These are phyloP conservation scores for Ethmia dodecea DNA, from an alignment of 2,888 invertebrate species.

Conservation along the genomic window DNA sequence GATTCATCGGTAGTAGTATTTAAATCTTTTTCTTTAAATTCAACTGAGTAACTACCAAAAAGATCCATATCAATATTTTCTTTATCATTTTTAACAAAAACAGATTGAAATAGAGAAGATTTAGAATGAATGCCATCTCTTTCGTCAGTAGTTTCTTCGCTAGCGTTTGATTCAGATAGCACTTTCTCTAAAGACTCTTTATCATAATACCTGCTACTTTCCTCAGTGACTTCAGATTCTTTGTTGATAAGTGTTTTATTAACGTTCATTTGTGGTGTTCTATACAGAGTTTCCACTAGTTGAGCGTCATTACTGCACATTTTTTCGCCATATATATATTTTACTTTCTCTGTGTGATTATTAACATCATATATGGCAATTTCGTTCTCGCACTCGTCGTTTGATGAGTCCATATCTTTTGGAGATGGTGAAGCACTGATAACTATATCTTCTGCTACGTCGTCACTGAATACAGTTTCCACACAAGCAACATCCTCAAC, in stretches of 20 bases:
- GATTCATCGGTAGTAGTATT: conserved; percentile 19
- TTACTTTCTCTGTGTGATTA: conserved; percentile 26
- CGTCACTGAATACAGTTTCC: conserved; percentile 66
- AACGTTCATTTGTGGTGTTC: conserved; percentile 58
- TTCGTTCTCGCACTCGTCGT: conserved; percentile 25
- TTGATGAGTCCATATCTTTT: conserved; percentile 28
- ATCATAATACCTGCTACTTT: conserved; percentile 29
- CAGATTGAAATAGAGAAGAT: conserved; percentile 17
- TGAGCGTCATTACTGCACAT: conserved; percentile 47
- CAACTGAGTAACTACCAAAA: conserved; percentile 10
- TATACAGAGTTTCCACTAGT: conserved; percentile 52
- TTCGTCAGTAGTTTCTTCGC: conserved; percentile 24
- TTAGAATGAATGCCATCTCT: not conserved
- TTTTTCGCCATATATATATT: conserved; percentile 49
- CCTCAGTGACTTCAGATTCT: conserved; percentile 24
- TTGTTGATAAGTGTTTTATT: conserved; percentile 41
- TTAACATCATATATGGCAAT: conserved; percentile 19
- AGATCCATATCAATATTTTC: conserved; percentile 29
- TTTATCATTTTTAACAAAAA: conserved; percentile 27
- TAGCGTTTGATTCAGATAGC: conserved; percentile 35
- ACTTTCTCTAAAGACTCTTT: conserved; percentile 39
- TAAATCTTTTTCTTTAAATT: conserved; percentile 12
- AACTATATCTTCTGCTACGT: conserved; percentile 54
- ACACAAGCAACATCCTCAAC: conserved; percentile 64
- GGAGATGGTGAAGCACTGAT: conserved; percentile 41